phyloP scores from a whole-genome alignment of 2,797 vertebrate species.

The Tarsius wallacei region DNA sequence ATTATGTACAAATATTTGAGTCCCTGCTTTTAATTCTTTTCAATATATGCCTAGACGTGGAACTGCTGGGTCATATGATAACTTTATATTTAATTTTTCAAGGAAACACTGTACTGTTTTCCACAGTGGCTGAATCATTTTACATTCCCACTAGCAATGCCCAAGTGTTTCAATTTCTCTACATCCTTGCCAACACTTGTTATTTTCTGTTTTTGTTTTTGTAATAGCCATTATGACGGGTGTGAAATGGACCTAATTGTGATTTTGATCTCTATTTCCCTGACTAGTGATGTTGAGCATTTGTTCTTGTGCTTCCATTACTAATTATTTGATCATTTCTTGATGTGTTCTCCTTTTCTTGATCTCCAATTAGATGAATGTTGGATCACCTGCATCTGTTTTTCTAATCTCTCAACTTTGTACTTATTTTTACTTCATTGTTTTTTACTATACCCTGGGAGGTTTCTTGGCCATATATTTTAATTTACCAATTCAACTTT shows the following conservation, averaged over 20 bases:
- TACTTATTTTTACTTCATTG: slow-evolving; percentile 56
- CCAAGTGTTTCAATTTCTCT: neutral
- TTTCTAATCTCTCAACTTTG: slow-evolving; percentile 50
- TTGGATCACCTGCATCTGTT: slow-evolving; percentile 29
- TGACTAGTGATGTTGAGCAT: neutral
- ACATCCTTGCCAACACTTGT: neutral
- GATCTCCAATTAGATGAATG: slow-evolving; percentile 38
- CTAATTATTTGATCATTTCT: slow-evolving; percentile 8
- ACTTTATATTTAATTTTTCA: neutral
- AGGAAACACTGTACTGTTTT: neutral
- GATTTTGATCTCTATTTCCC: slow-evolving; percentile 27
- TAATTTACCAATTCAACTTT: slow-evolving; percentile 72
- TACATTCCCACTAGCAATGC: neutral
- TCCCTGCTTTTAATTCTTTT: slow-evolving; percentile 1
- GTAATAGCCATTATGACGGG: neutral
- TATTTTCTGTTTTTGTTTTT: neutral
- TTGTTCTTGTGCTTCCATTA: neutral
- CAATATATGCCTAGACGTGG: neutral
- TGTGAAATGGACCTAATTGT: neutral
- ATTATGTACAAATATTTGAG: neutral
- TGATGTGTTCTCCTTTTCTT: slow-evolving; percentile 7
- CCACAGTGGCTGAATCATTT: neutral
- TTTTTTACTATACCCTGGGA: slow-evolving; percentile 62
- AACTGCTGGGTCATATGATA: neutral
- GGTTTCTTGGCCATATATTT: slow-evolving; percentile 71